Base-by-base conservation (phyloP, 2,797 vertebrate genomes). In the Dicrostonyx torquatus region DNA sequence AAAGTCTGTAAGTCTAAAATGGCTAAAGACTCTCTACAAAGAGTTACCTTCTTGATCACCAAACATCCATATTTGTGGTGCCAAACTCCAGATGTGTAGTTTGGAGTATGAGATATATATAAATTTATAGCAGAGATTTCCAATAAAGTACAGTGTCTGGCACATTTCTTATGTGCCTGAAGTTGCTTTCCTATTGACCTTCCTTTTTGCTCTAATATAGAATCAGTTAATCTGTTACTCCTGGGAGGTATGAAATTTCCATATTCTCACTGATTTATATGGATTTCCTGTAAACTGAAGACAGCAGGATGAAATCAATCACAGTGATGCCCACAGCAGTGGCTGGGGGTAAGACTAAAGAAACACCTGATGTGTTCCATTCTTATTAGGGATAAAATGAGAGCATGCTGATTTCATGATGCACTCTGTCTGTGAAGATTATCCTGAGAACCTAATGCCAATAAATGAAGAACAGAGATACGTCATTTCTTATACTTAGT, bases 251-350 rank as follows among this genome's bases (percentile, higher is more conserved):
- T 96, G 89, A 97, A 94, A 96, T 97, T 96, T 97, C 94, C 93
- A 96, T 97, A 97, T 96, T 96, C 79, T 89, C 15, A 37, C 82
- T 97, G 93, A 97, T 96, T 97, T 97, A 96, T 97, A 97, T 96
- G 90, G 94, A 97, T 97, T 97, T 97, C 95, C 97, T 97, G 90
- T 97, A 97, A 96, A 96, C 86, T 77, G 72, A 96, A 97, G 86
- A 85, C 48, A 72, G 62, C 76, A 95, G 89, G 93, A 90, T 95
- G 89, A 94, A 97, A 96, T 97, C 95, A 97, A 96, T 97, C 95
- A 97, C 50, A 37, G 13, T 66, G 95, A 95, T 87, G 87, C 83
- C 79, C 93, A 91, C 45, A 92, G 91, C 50, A 64, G 90, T 82
- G 83, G 64, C 55, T 45, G 4, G 0, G 50, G 76, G 73, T 95